Base-by-base conservation (phyloP, 2,797 vertebrate species). In the Cygnus olor region DNA sequence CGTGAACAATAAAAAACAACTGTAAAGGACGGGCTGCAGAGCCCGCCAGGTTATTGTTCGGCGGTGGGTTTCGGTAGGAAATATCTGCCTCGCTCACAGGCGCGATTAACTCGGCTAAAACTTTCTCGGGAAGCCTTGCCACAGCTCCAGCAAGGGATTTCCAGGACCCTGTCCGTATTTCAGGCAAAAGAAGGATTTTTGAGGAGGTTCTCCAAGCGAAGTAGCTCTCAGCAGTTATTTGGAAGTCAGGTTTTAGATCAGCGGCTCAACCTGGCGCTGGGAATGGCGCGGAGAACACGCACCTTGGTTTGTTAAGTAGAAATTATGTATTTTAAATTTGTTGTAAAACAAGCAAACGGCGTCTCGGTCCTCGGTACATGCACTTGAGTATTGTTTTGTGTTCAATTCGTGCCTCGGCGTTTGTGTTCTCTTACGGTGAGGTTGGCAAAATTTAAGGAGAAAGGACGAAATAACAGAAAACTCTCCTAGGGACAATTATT, bases 1-100 rank as follows among this genome's bases (percentile, higher is more conserved):
- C 84, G 72, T 73, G 89, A 86, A 95, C 81, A 95, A 95, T 88
- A 93, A 94, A 94, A 96, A 96, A 2, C 79, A 51, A 38, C 64
- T 11, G 80, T 84, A 90, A 96, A 95, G 47, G 69, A 79, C 18
- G 66, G n/a, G 83, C 60, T 49, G 79, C 17, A 57, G 81, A 77
- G 21, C 76, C 56, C 40, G 28, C 91, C 85, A 32, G 80, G 45
- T 89, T 80, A n/a, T 73, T 83, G 38, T 80, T 84, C 11, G 38
- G 45, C 25, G 12, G 51, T 74, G 77, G 47, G 22, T 73, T 94
- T 88, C 4, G 1, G 45, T 7, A 68, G 78, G 68, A 88, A 91
- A 83, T 27, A 45, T 44, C 51, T 63, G 61, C 45, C 77, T 57
- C 27, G 11, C 16, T 64, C 70, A 40, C 32, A 42, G 15, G 36